Percentiles rank a stretch among this genome's conserved stretches.
These are phyloP conservation scores for Acanthis flammea DNA, from an alignment of 2,797 vertebrate genomes.

Conservation along the genomic window DNA sequence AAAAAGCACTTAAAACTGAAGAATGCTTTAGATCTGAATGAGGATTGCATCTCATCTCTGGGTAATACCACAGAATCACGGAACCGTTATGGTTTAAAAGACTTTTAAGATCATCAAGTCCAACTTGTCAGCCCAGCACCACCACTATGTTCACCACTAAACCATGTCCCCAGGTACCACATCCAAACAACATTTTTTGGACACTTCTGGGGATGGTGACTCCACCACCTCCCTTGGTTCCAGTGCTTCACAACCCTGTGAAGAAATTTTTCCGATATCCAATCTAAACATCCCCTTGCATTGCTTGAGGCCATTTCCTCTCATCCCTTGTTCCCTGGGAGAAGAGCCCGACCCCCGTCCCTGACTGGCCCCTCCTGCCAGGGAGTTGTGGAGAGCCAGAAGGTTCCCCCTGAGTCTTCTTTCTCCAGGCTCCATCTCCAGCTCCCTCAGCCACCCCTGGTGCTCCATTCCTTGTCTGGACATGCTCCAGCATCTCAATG, in stretches of 20 bases:
- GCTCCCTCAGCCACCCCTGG: not conserved
- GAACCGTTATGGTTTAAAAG: not conserved
- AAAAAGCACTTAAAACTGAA: not conserved
- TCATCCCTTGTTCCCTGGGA: not conserved
- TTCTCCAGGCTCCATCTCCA: not conserved
- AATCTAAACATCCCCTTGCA: not conserved
- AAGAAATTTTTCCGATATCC: not conserved
- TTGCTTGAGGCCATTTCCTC: not conserved
- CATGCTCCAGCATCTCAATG: not conserved
- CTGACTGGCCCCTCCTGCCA: accelerated
- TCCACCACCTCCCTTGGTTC: not conserved
- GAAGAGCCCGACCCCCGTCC: accelerated
- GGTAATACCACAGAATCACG: not conserved
- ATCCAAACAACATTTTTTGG: not conserved
- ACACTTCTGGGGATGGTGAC: not conserved
- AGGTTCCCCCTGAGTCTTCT: not conserved
- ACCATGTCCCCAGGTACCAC: not conserved
- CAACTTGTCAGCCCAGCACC: not conserved
- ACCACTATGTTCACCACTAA: not conserved
- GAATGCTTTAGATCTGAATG: not conserved
- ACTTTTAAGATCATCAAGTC: not conserved
- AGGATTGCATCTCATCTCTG: not conserved
- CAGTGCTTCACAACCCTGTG: not conserved
- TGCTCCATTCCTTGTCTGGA: not conserved
- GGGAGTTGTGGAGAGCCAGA: not conserved